Evolutionary conservation across 2,888 invertebrate species (phyloP).

Genomic region (Leucozona laternaria): DNA sequence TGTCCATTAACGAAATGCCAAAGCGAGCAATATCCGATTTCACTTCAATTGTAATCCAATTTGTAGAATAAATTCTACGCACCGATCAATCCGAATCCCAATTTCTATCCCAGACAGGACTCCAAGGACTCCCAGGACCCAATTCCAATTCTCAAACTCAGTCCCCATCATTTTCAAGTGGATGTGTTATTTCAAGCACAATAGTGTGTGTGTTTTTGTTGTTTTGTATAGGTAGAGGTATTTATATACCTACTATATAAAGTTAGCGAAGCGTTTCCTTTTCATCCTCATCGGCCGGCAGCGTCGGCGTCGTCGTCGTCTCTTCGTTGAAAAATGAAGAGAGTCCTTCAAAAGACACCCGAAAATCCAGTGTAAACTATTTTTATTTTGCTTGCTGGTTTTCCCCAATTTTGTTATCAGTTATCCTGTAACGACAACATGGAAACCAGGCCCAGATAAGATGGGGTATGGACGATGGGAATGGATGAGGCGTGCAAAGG

Average conservation of each 20-base stretch:
- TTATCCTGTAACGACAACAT: slow-evolving; percentile 68
- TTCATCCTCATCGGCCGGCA: neutral
- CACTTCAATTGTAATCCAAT: slow-evolving; percentile 83
- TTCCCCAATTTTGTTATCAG: slow-evolving; percentile 57
- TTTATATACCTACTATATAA: neutral
- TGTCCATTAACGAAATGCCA: slow-evolving; percentile 76
- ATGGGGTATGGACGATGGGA: neutral
- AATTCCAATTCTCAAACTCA: neutral
- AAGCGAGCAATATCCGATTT: slow-evolving; percentile 83
- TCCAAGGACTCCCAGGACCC: slow-evolving; percentile 16
- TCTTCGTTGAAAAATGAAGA: slow-evolving; percentile 10
- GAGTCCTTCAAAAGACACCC: slow-evolving; percentile 45
- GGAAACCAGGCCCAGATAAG: slow-evolving; percentile 21
- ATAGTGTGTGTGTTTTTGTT: slow-evolving; percentile 29
- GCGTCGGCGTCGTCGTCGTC: neutral
- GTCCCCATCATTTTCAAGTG: neutral
- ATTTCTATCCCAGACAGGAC: slow-evolving; percentile 9
- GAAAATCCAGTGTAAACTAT: slow-evolving; percentile 56
- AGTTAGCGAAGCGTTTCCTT: slow-evolving; percentile 23
- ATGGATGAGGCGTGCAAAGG: slow-evolving; percentile 36
- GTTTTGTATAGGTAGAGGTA: neutral
- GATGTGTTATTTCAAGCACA: slow-evolving; percentile 22
- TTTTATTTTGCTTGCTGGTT: slow-evolving; percentile 27
- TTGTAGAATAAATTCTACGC: slow-evolving; percentile 77
- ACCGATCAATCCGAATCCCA: slow-evolving; percentile 51